A percentile compares a stretch with the other conserved stretches of the same genome.
These are phyloP conservation scores for Carlito syrichta DNA, from an alignment of 2,113 vertebrate species.

Conservation along the genomic window DNA sequence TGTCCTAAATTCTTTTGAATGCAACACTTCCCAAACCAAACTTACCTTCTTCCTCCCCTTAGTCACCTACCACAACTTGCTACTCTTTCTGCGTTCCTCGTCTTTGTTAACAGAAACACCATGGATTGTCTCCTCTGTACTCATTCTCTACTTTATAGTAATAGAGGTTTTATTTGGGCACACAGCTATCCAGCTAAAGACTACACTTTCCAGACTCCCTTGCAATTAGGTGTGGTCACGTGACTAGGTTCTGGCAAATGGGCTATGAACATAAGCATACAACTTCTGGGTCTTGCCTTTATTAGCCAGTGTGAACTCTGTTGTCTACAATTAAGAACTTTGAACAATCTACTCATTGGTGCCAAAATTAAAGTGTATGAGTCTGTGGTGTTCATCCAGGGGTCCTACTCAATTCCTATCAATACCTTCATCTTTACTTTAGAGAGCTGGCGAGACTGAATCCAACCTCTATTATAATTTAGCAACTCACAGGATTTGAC, in stretches of 20 bases:
- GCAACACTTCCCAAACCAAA: not conserved
- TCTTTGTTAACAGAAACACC: not conserved
- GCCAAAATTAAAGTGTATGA: not conserved
- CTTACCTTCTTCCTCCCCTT: not conserved
- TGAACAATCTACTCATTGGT: not conserved
- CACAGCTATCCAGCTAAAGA: not conserved
- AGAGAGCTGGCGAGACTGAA: not conserved
- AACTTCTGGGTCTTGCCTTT: not conserved
- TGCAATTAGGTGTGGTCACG: not conserved
- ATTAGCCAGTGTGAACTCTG: not conserved
- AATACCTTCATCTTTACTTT: not conserved
- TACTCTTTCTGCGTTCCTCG: not conserved
- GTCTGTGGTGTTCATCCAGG: not conserved
- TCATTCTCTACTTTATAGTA: not conserved
- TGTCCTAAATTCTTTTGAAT: not conserved
- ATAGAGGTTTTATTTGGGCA: not conserved
- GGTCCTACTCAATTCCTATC: not conserved
- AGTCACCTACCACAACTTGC: not conserved
- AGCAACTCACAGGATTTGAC: not conserved
- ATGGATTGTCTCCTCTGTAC: not conserved
- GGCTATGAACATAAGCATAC: not conserved
- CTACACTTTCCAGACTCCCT: not conserved
- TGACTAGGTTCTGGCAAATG: not conserved
- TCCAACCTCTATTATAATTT: not conserved
- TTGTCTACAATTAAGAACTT: not conserved